Conservation (phyloP, 2,113 vertebrate genomes). For the Lipophrys pholis region DNA sequence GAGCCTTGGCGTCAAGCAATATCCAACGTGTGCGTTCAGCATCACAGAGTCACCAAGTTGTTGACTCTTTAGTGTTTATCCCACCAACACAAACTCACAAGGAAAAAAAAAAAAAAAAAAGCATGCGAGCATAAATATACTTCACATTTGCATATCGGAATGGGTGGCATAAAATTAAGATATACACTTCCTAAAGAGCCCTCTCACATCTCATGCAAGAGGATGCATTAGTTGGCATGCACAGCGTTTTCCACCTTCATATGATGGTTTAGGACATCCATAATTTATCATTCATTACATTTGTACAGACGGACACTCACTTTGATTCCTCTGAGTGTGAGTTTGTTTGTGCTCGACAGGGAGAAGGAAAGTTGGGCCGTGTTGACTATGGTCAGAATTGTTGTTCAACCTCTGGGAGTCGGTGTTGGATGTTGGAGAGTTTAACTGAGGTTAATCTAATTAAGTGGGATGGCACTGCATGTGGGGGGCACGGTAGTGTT, state of each 20-base stretch:
- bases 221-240: slow-evolving; percentile 46
- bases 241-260: slow-evolving; percentile 54
- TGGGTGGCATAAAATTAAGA: too few species aligned
- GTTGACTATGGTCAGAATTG: slow-evolving; percentile 34
- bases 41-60: slow-evolving; percentile 29
- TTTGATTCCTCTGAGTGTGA: slow-evolving; percentile 35
- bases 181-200: too few species aligned
- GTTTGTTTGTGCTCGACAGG: background rate
- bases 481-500: background rate
- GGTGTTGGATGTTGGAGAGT: slow-evolving; percentile 30
- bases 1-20: slow-evolving; percentile 33
- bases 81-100: background rate
- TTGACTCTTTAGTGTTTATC: background rate
- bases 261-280: slow-evolving; percentile 70
- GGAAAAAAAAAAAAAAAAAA: too few species aligned
- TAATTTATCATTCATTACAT: slow-evolving; percentile 75
- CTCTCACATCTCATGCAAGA: background rate
- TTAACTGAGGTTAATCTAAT: slow-evolving; percentile 47
- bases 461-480: slow-evolving; percentile 27
- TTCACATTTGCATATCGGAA: too few species aligned
- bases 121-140: too few species aligned
- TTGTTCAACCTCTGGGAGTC: slow-evolving; percentile 33
- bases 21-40: slow-evolving; percentile 13
- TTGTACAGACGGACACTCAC: slow-evolving; percentile 40
- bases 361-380: slow-evolving; percentile 12